Percentiles rank a stretch among this genome's conserved stretches.
These are phyloP conservation scores for Trissolcus japonicus DNA, from an alignment of 2,888 invertebrate species.

Conservation along the genomic window DNA sequence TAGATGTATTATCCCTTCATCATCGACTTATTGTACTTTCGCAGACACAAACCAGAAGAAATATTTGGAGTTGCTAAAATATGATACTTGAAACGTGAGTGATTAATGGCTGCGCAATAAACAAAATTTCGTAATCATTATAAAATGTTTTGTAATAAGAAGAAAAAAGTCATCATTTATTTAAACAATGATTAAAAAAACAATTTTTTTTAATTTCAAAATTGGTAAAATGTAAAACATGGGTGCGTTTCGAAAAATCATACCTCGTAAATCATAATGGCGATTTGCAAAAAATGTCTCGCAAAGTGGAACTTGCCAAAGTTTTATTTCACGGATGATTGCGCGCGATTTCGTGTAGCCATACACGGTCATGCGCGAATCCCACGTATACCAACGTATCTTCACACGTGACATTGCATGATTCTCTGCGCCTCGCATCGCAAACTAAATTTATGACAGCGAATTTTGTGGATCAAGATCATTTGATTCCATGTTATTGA, in stretches of 20 bases:
- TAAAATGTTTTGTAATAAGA: background rate
- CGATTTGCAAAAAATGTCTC: constrained; percentile 9
- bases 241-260: constrained; percentile 3
- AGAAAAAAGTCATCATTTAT: too few relatives aligned
- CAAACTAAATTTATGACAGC: constrained; percentile 37
- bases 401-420: constrained; percentile 50
- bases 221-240: too few relatives aligned
- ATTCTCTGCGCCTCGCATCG: constrained; percentile 34
- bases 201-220: too few relatives aligned
- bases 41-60: constrained; percentile 28
- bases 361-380: constrained; percentile 45
- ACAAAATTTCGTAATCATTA: background rate
- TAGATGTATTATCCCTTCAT: constrained; percentile 70
- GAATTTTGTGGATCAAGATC: constrained; percentile 46
- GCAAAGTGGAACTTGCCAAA: constrained; percentile 33
- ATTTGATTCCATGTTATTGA: constrained; percentile 37
- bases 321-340: constrained; percentile 50
- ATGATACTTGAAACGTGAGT: constrained; percentile 17
- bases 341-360: constrained; percentile 46
- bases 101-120: constrained; percentile 26
- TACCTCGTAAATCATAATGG: constrained; percentile 28
- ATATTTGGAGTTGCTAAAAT: constrained; percentile 35
- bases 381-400: constrained; percentile 36
- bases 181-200: too few relatives aligned
- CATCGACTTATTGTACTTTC: constrained; percentile 66